Evolutionary conservation across 1,140 invertebrate species (phyloP).

Genomic region (Pseudobourletiella spinata): DNA sequence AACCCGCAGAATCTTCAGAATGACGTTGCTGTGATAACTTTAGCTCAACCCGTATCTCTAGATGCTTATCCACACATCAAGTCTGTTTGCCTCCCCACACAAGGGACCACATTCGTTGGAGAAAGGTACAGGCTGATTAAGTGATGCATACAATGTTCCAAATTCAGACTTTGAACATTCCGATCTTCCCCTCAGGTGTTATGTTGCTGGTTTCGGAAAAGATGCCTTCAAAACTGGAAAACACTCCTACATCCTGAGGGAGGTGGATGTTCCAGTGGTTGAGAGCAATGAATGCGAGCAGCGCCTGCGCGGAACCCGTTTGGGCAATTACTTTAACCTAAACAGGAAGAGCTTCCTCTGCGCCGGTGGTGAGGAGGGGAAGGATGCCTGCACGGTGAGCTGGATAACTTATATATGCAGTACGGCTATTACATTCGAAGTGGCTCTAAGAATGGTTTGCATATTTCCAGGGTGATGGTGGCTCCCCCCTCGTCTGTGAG

Average conservation of each 20-base stretch:
- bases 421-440: conserved; percentile 4
- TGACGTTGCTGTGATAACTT: conserved; percentile 56
- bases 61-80: conserved; percentile 55
- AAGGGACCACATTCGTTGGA: conserved; percentile 47
- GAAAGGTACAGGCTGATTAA: conserved; percentile 50
- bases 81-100: conserved; percentile 56
- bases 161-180: conserved; percentile 9
- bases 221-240: conserved; percentile 58
- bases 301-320: conserved; percentile 52
- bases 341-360: conserved; percentile 60
- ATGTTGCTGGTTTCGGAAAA: conserved; percentile 73
- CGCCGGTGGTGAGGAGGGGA: conserved; percentile 63
- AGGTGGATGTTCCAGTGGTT: conserved; percentile 61
- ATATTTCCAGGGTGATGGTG: conserved; percentile 66
- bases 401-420: neutral
- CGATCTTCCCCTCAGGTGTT: too few relatives aligned
- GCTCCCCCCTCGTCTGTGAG: conserved; percentile 61
- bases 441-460: neutral
- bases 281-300: conserved; percentile 52
- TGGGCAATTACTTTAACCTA: conserved; percentile 53
- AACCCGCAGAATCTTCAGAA: conserved; percentile 56
- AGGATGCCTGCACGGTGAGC: conserved; percentile 59
- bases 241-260: conserved; percentile 56
- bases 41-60: conserved; percentile 51
- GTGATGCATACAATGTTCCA: too few relatives aligned